phyloP scores from a whole-genome alignment of 1,140 invertebrate genomes.

The Nautilus pompilius region DNA sequence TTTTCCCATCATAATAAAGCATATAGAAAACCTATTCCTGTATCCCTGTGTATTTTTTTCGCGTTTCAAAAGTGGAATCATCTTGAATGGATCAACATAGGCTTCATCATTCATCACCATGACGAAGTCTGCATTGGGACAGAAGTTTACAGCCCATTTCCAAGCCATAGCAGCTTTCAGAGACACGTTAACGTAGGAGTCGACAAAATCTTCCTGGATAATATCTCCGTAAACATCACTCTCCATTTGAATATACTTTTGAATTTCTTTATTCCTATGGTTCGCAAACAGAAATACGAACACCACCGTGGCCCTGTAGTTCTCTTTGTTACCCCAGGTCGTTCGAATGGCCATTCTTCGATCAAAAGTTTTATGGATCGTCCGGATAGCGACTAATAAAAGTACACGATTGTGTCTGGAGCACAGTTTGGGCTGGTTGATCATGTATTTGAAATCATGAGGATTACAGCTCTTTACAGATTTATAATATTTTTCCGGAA shows the following conservation, averaged over 20 bases:
- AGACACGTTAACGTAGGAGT: slow-evolving; percentile 19
- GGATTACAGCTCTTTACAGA: not conserved
- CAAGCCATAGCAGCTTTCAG: slow-evolving; percentile 25
- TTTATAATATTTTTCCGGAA: not conserved
- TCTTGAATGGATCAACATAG: slow-evolving; percentile 10
- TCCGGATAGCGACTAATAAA: slow-evolving; percentile 12
- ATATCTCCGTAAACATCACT: slow-evolving; percentile 19
- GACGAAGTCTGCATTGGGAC: slow-evolving; percentile 11
- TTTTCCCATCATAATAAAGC: no score
- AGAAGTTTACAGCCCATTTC: slow-evolving; percentile 19
- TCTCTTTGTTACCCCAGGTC: slow-evolving; percentile 24
- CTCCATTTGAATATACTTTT: slow-evolving; percentile 4
- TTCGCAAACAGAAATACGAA: slow-evolving; percentile 65
- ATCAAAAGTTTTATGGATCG: slow-evolving; percentile 13
- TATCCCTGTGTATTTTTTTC: no score
- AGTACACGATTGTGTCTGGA: slow-evolving; percentile 5
- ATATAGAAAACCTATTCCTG: no score
- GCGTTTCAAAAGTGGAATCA: not conserved
- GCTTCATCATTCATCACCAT: slow-evolving; percentile 27
- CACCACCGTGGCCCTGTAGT: slow-evolving; percentile 7
- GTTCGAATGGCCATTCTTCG: slow-evolving; percentile 23
- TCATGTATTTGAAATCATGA: not conserved
- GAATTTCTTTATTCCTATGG: slow-evolving; percentile 49
- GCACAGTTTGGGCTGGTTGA: slow-evolving; percentile 14
- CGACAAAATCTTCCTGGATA: slow-evolving; percentile 28